Conservation (phyloP, 1,140 invertebrate genomes). For the Achroia grisella region DNA sequence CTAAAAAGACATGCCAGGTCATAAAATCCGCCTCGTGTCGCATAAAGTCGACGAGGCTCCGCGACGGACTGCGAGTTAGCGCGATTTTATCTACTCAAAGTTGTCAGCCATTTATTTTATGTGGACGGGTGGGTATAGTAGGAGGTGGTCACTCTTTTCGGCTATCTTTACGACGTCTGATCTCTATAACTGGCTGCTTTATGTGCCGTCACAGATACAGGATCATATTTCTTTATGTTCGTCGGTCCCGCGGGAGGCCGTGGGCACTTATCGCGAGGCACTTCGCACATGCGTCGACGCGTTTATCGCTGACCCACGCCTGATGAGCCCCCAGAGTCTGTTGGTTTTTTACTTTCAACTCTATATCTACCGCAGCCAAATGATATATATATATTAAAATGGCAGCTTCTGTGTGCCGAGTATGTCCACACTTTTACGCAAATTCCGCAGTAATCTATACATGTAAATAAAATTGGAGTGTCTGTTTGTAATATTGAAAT, state of each 20-base stretch:
- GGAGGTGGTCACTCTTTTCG: not conserved
- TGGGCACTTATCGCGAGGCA: too few species aligned
- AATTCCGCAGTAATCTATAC: too few species aligned
- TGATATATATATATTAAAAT: too few species aligned
- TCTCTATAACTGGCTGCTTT: conserved; percentile 10
- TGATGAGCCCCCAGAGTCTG: too few species aligned
- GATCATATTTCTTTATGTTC: conserved; percentile 13
- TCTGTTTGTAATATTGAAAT: too few species aligned
- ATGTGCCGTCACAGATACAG: conserved; percentile 15
- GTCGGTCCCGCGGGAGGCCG: conserved; percentile 4
- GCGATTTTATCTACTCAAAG: conserved; percentile 4
- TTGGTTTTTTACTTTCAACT: too few species aligned
- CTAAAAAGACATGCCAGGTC: conserved; percentile 7
- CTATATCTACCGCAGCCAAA: too few species aligned
- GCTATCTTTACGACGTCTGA: conserved; percentile 13
- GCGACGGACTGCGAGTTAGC: conserved; percentile 18
- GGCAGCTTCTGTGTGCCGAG: too few species aligned
- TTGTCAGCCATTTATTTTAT: not conserved
- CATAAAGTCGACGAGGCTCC: conserved; percentile 17
- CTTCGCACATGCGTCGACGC: too few species aligned
- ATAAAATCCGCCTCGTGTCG: conserved; percentile 18
- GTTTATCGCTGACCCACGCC: too few species aligned
- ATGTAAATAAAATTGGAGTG: too few species aligned
- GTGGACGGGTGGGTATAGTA: not conserved
- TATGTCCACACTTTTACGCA: too few species aligned